Base-by-base conservation (phyloP, 2,888 invertebrate species). In the Griposia aprilina region DNA sequence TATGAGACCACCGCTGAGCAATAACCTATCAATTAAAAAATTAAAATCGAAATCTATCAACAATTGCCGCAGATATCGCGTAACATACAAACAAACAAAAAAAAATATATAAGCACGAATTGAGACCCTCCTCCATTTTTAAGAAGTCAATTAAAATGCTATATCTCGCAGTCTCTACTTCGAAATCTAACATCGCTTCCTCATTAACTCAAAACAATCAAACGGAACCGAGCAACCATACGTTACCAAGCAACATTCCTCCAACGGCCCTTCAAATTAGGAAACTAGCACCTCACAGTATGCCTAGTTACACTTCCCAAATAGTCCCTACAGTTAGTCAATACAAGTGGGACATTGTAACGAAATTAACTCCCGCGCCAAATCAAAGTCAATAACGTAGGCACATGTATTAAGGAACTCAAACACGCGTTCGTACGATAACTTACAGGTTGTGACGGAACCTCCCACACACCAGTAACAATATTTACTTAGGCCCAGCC, bases 401-500 rank as follows among this genome's bases (percentile, higher is more conserved):
- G 84, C 75, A 62, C 55, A 83, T 89, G 87, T 86, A 87, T 90
- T 90, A 88, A 86, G 87, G 80, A 90, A 90, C 89, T 90, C 92
- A 92, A 91, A 91, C 90, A 91, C 83, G 88, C 85, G 87, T 84
- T 76, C 88, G 88, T 88, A 91, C 89, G 91, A 93, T 93, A 94
- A 92, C 90, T 92, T 91, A 91, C 90, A 88, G 89, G 86, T 89
- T 84, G 88, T 90, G 90, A 91, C 88, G 89, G 78, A 78, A 79
- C 87, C 88, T 83, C 84, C 83, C 86, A 88, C 78, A 87, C 90
- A 89, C 89, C 90, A 90, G 91, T 89, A 88, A 90, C 90, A 87
- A 87, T 94, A 93, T 95, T 94, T 92, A 88, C 92, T 95, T 94
- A 94, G 95, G 94, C 90, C 92, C 87, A 86, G 88, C 85, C 90